A percentile compares a stretch with the other conserved stretches of the same genome.
Conservation (phyloP, 2,113 vertebrate species). For the Labeo catla region DNA sequence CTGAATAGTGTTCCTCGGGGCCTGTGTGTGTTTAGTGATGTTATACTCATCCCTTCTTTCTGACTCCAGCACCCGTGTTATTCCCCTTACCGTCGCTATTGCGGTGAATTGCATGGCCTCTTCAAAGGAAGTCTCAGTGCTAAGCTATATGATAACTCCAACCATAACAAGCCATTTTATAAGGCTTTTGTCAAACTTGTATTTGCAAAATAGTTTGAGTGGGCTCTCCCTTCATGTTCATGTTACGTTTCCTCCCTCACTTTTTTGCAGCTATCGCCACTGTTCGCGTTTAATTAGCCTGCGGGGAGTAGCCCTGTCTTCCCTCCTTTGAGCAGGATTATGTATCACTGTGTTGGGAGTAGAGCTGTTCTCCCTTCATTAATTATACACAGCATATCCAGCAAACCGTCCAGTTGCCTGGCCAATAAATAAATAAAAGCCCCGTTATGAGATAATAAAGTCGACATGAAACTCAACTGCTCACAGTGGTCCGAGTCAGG, state of each 20-base stretch:
- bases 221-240: slow-evolving; percentile 6
- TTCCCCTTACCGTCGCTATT: neutral
- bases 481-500: slow-evolving; percentile 30
- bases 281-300: slow-evolving; percentile 50
- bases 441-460: slow-evolving; percentile 54
- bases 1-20: neutral
- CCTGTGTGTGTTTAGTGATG: slow-evolving; percentile 40
- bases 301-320: slow-evolving; percentile 43
- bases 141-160: neutral
- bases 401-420: slow-evolving; percentile 23
- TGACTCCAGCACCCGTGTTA: neutral
- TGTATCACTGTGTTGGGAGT: slow-evolving; percentile 52
- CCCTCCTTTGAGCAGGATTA: slow-evolving; percentile 44
- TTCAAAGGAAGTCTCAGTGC: neutral
- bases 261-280: slow-evolving; percentile 9
- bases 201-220: slow-evolving; percentile 1
- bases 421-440: slow-evolving; percentile 59
- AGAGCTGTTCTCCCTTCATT: slow-evolving; percentile 54
- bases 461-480: neutral
- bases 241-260: neutral
- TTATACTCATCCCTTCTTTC: slow-evolving; percentile 42
- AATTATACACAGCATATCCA: slow-evolving; percentile 57
- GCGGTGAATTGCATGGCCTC: neutral
- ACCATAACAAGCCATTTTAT: slow-evolving; percentile 5
- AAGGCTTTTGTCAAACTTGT: slow-evolving; percentile 17